phyloP scores from a whole-genome alignment of 2,113 vertebrate species.

The Scomber scombrus region DNA sequence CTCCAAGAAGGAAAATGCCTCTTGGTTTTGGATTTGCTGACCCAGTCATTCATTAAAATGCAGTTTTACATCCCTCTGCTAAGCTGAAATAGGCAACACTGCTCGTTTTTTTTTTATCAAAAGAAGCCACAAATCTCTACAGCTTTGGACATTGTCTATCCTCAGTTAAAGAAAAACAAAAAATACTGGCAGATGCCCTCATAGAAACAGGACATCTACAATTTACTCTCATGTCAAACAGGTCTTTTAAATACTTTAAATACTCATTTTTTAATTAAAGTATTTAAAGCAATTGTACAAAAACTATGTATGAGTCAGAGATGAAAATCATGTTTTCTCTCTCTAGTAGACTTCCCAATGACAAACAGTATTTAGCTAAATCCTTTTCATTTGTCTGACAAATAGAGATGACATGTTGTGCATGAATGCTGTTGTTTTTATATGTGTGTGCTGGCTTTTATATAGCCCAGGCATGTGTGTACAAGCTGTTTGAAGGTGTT shows the following conservation, averaged over 20 bases:
- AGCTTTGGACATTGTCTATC: too few relatives aligned
- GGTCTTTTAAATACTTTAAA: background rate
- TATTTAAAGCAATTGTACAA: background rate
- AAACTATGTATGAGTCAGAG: background rate
- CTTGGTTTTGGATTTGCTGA: slow-evolving; percentile 21
- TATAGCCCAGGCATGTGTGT: background rate
- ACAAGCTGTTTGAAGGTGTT: slow-evolving; percentile 22
- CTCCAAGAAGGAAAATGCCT: background rate
- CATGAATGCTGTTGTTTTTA: background rate
- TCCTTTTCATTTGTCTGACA: slow-evolving; percentile 63
- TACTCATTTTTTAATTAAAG: background rate
- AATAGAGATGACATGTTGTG: slow-evolving; percentile 55
- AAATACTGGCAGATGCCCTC: too few relatives aligned
- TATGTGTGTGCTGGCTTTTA: background rate
- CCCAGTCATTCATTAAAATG: slow-evolving; percentile 1
- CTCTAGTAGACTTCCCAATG: slow-evolving; percentile 11
- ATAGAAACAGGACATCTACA: too few relatives aligned
- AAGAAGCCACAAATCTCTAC: too few relatives aligned
- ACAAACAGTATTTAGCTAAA: slow-evolving; percentile 68
- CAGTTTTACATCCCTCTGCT: background rate
- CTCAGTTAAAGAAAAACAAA: too few relatives aligned
- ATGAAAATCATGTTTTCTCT: slow-evolving; percentile 34
- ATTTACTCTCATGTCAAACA: background rate
- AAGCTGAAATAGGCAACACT: too few relatives aligned
- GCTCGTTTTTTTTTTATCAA: too few relatives aligned